A percentile compares a stretch with the other conserved stretches of the same genome.
Conservation (phyloP, 2,113 vertebrate genomes). For the Hylia prasina region DNA sequence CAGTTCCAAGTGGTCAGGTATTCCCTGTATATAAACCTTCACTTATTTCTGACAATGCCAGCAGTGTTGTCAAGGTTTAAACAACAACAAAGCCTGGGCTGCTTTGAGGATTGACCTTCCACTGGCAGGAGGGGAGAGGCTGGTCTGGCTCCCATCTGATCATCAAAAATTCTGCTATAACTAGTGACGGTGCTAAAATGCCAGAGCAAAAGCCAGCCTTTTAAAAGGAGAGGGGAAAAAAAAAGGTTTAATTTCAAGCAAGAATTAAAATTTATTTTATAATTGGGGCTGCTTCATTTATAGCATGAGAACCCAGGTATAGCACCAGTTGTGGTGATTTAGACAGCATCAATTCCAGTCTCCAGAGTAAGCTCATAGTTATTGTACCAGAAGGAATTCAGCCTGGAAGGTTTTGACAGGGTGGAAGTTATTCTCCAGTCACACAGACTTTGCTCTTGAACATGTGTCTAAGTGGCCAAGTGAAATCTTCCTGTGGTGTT, state of each 20-base stretch:
- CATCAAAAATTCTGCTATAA: neutral
- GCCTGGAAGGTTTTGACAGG: neutral
- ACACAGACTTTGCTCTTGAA: neutral
- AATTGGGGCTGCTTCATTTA: neutral
- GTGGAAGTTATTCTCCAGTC: neutral
- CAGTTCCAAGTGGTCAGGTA: neutral
- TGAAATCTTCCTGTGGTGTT: neutral
- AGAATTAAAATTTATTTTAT: neutral
- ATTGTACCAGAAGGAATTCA: neutral
- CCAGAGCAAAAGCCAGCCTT: neutral
- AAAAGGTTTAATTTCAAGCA: neutral
- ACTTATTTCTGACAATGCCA: neutral
- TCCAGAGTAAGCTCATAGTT: neutral
- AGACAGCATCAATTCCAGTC: neutral
- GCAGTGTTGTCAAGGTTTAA: slow-evolving; percentile 17
- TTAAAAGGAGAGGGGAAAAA: accelerated
- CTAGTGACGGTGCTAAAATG: neutral
- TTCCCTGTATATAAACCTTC: neutral
- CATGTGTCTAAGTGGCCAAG: neutral
- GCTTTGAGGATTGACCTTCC: slow-evolving; percentile 26
- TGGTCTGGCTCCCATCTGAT: neutral
- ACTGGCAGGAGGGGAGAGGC: neutral
- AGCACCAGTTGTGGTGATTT: neutral
- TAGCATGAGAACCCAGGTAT: neutral
- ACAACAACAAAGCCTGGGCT: neutral